phyloP scores from a whole-genome alignment of 1,140 invertebrate species.

The Andricus grossulariae region DNA sequence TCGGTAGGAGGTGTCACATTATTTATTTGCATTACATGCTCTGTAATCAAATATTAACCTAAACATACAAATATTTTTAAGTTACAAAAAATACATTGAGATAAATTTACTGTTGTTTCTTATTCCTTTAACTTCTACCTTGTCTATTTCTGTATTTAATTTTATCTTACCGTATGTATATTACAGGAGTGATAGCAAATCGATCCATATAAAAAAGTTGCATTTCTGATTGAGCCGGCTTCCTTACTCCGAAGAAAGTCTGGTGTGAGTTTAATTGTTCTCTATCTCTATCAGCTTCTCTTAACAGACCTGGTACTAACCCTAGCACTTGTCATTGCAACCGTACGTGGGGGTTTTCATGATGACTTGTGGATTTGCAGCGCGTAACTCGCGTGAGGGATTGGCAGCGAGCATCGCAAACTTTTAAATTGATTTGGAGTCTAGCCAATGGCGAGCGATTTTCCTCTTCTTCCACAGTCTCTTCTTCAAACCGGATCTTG shows the following conservation, averaged over 20 bases:
- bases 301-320: slow-evolving; percentile 41
- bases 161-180: no score
- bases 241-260: slow-evolving; percentile 52
- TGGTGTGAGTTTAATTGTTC: slow-evolving; percentile 65
- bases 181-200: no score
- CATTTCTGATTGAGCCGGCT: slow-evolving; percentile 62
- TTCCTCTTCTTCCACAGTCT: slow-evolving; percentile 50
- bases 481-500: slow-evolving; percentile 32
- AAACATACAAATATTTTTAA: no score
- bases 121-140: no score
- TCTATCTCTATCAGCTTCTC: slow-evolving; percentile 32
- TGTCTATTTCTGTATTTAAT: no score
- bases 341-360: slow-evolving; percentile 37
- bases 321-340: slow-evolving; percentile 62
- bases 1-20: no score
- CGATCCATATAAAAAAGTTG: slow-evolving; percentile 38
- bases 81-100: no score
- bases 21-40: no score
- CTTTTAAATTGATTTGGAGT: slow-evolving; percentile 74
- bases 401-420: slow-evolving; percentile 61
- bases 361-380: slow-evolving; percentile 64
- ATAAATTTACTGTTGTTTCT: no score
- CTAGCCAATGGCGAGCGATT: slow-evolving; percentile 66
- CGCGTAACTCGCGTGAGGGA: slow-evolving; percentile 54
- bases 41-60: no score